Evolutionary conservation across 2,113 vertebrate genomes (phyloP).

Genomic region (Seriola aureovittata): DNA sequence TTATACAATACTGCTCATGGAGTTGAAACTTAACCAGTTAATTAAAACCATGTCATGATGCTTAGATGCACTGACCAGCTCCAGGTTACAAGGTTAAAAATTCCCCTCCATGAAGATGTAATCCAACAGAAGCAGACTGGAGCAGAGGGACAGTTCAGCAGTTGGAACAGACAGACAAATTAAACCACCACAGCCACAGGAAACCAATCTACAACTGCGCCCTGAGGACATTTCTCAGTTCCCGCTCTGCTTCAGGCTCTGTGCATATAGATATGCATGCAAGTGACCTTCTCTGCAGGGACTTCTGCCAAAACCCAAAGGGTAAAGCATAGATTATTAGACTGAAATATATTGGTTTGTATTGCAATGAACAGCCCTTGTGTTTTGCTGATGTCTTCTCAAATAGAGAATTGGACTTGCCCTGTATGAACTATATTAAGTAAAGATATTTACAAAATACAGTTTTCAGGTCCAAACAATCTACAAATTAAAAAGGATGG

Average conservation of each 20-base stretch:
- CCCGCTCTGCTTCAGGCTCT: background rate
- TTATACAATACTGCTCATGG: no score
- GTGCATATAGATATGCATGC: background rate
- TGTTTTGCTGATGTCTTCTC: background rate
- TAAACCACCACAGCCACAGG: slow-evolving; percentile 30
- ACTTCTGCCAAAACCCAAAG: slow-evolving; percentile 50
- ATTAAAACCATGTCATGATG: background rate
- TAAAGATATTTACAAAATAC: background rate
- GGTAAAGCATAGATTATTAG: slow-evolving; percentile 37
- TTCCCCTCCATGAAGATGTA: background rate
- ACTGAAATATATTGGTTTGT: slow-evolving; percentile 20
- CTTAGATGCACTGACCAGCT: background rate
- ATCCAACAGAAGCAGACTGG: background rate
- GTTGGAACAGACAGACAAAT: slow-evolving; percentile 32
- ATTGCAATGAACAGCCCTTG: background rate
- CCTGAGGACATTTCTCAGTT: slow-evolving; percentile 16
- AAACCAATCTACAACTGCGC: slow-evolving; percentile 32
- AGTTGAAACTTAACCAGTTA: background rate
- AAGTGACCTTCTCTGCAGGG: slow-evolving; percentile 45
- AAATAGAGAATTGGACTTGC: background rate
- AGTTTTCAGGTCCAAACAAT: background rate
- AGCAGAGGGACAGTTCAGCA: background rate
- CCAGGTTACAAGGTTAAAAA: slow-evolving; percentile 4
- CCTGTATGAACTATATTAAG: background rate
- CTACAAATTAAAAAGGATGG: background rate